These are phyloP conservation scores for Drosophila borealis DNA, from an alignment of 2,888 invertebrate species.

Conservation along the genomic window DNA sequence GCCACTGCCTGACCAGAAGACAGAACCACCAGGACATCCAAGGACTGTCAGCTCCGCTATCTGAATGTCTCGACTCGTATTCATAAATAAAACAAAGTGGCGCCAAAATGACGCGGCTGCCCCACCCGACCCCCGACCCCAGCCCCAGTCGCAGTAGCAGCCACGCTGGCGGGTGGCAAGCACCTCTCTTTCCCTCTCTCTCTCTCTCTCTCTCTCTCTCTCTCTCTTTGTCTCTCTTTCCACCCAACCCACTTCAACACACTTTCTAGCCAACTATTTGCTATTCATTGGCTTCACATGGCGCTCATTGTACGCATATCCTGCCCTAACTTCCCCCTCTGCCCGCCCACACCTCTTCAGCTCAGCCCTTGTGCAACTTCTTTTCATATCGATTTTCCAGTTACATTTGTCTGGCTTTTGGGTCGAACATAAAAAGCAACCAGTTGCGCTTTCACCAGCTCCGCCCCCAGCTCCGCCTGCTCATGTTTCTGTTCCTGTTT, in stretches of 20 bases:
- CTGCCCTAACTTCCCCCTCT: neutral
- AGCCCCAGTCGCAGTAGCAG: neutral
- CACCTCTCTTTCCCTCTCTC: too few species aligned
- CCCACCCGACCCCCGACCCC: constrained; percentile 11
- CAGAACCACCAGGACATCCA: neutral
- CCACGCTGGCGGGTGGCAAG: neutral
- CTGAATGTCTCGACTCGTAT: constrained; percentile 63
- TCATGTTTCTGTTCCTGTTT: constrained; percentile 12
- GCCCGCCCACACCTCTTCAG: neutral
- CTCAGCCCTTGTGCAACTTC: constrained; percentile 58
- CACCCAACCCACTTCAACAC: neutral
- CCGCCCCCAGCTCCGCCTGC: neutral
- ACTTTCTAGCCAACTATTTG: constrained; percentile 52
- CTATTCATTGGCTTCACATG: constrained; percentile 77
- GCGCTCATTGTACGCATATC: constrained; percentile 41
- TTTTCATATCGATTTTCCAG: constrained; percentile 66
- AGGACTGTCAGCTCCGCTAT: constrained; percentile 18
- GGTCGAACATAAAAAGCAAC: constrained; percentile 63
- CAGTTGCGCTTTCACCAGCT: constrained; percentile 53
- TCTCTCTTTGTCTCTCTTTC: too few species aligned
- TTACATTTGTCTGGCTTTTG: constrained; percentile 78
- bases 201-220: too few species aligned
- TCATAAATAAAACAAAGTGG: constrained; percentile 78
- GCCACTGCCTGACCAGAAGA: constrained; percentile 18
- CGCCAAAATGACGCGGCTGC: constrained; percentile 73